A percentile compares a stretch with the other conserved stretches of the same genome.
phyloP scores from a whole-genome alignment of 2,888 invertebrate genomes.

The Cantharis flavilabris region DNA sequence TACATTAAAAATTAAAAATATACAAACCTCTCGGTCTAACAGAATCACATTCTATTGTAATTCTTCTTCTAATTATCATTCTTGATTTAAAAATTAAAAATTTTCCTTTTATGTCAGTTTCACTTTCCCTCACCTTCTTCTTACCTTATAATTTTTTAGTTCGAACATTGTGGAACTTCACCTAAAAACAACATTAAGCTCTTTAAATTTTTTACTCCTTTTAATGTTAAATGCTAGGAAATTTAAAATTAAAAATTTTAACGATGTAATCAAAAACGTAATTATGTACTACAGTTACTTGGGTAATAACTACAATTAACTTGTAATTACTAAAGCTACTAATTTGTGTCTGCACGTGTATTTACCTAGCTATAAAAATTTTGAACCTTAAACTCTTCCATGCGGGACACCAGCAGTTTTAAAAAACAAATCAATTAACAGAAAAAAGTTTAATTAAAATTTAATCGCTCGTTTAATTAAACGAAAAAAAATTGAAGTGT shows the following conservation, averaged over 20 bases:
- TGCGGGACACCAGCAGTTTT: neutral
- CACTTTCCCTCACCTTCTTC: too few relatives aligned
- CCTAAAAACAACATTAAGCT: too few relatives aligned
- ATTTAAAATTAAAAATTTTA: neutral
- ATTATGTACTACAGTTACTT: neutral
- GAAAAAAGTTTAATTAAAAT: neutral
- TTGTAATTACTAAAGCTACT: neutral
- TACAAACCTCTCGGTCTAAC: too few relatives aligned
- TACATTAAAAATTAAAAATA: too few relatives aligned
- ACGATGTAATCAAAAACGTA: neutral
- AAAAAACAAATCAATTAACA: neutral
- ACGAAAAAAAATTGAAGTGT: neutral
- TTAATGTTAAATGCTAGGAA: neutral
- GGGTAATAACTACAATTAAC: neutral
- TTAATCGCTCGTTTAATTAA: neutral
- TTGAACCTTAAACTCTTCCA: neutral
- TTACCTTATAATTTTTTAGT: too few relatives aligned
- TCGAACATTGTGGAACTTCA: too few relatives aligned
- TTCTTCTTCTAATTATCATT: too few relatives aligned
- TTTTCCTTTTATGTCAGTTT: too few relatives aligned
- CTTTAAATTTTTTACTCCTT: neutral
- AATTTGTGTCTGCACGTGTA: neutral
- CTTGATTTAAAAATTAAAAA: too few relatives aligned
- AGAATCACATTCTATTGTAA: too few relatives aligned
- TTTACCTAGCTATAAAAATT: neutral